Evolutionary conservation across 2,888 invertebrate species (phyloP).

Genomic region (Hartigia nigra): DNA sequence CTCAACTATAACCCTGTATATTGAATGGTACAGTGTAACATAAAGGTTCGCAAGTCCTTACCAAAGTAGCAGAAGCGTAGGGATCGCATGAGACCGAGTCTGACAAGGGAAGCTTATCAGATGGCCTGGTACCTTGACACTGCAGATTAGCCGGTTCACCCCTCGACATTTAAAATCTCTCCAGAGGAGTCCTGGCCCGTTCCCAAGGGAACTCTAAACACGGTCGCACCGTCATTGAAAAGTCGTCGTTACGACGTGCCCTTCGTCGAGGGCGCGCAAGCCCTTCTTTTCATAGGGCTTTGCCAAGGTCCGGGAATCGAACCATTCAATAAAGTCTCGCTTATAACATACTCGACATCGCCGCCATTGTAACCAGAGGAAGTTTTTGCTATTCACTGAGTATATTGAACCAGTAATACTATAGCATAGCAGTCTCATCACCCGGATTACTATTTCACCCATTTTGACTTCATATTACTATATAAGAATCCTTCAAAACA

Average conservation of each 20-base stretch:
- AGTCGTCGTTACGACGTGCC: slow-evolving; percentile 25
- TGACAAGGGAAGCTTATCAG: slow-evolving; percentile 33
- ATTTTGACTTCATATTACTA: background rate
- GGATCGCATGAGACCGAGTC: background rate
- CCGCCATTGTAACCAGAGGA: background rate
- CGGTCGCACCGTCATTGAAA: slow-evolving; percentile 37
- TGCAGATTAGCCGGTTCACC: slow-evolving; percentile 39
- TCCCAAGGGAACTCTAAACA: slow-evolving; percentile 28
- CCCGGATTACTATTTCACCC: no score
- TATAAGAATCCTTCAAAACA: background rate
- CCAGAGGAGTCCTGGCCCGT: slow-evolving; percentile 24
- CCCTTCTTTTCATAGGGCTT: background rate
- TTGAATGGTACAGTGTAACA: background rate
- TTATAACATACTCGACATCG: background rate
- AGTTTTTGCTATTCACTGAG: background rate
- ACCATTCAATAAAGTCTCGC: background rate
- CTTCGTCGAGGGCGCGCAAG: background rate
- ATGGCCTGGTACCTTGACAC: slow-evolving; percentile 43
- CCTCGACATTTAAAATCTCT: slow-evolving; percentile 27
- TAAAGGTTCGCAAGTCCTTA: background rate
- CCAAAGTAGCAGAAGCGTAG: background rate
- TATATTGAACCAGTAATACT: background rate
- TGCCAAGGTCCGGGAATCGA: background rate
- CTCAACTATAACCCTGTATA: background rate
- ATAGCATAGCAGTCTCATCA: background rate